Evolutionary conservation across 2,113 vertebrate genomes (phyloP).

Genomic region (Phasianus colchicus): DNA sequence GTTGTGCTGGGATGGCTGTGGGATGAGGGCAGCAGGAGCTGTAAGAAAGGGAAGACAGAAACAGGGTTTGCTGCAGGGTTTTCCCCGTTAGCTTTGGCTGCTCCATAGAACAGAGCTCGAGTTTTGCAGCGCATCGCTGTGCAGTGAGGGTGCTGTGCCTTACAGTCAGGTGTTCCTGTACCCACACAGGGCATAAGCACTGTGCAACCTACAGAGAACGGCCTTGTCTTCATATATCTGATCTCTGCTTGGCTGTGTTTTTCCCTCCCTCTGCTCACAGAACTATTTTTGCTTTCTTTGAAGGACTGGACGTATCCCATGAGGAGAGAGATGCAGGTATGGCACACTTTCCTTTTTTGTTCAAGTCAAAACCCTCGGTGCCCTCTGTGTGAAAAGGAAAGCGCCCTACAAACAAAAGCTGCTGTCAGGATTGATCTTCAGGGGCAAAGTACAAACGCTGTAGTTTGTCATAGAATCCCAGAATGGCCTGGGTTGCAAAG

Average conservation of each 20-base stretch:
- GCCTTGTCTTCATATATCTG: accelerated
- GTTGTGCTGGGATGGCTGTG: too few species aligned
- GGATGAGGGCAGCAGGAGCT: slow-evolving; percentile 19
- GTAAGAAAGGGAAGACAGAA: not conserved
- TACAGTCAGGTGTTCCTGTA: not conserved
- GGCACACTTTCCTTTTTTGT: not conserved
- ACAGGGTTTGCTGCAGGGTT: not conserved
- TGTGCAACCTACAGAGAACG: not conserved
- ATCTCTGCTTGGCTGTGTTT: not conserved
- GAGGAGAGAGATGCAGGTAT: slow-evolving; percentile 99
- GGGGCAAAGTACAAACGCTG: not conserved
- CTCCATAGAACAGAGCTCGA: not conserved
- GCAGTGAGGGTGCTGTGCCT: not conserved
- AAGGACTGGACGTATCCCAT: slow-evolving; percentile 99
- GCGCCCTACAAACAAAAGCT: not conserved
- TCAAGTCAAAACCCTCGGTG: not conserved
- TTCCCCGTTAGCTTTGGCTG: not conserved
- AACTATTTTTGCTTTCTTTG: not conserved
- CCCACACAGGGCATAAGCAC: accelerated
- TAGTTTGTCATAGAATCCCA: too few species aligned
- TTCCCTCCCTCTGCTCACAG: not conserved
- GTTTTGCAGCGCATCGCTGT: not conserved
- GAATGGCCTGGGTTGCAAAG: too few species aligned
- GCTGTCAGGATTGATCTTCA: not conserved
- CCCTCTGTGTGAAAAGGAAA: not conserved